Percentiles rank a stretch among this genome's conserved stretches.
Conservation (phyloP, 92 coral and sea anemone genomes). For the Micromussa lordhowensis region DNA sequence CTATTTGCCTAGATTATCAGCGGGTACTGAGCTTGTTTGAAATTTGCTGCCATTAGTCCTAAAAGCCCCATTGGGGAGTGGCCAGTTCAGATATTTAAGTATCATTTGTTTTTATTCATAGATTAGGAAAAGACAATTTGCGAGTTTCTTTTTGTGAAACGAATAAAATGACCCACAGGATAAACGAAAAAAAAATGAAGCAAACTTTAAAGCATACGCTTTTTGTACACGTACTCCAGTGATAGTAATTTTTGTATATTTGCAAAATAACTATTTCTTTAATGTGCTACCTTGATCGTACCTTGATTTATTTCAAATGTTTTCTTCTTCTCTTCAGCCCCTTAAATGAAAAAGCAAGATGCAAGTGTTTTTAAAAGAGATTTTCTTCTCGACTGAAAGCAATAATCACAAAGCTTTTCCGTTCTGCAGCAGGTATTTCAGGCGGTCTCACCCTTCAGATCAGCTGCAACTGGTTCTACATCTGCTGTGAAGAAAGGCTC, state of each 20-base stretch:
- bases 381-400: neutral
- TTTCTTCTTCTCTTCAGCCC: conserved; percentile 16
- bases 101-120: no score
- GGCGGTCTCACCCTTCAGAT: conserved; percentile 12
- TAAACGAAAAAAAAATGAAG: no score
- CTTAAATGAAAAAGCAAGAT: conserved; percentile 1
- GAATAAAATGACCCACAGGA: no score
- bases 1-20: no score
- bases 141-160: no score
- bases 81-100: no score
- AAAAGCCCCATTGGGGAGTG: no score
- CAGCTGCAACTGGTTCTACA: conserved; percentile 10
- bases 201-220: no score
- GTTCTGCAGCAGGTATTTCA: neutral
- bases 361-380: neutral
- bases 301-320: neutral
- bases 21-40: no score
- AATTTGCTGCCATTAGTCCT: no score
- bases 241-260: neutral
- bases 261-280: neutral
- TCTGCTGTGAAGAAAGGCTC: conserved; percentile 24
- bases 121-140: no score
- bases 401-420: neutral
- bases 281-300: neutral
- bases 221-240: no score